Percentiles rank a stretch among this genome's conserved stretches.
Conservation (phyloP, 2,113 vertebrate genomes). For the Donacobius atricapilla region DNA sequence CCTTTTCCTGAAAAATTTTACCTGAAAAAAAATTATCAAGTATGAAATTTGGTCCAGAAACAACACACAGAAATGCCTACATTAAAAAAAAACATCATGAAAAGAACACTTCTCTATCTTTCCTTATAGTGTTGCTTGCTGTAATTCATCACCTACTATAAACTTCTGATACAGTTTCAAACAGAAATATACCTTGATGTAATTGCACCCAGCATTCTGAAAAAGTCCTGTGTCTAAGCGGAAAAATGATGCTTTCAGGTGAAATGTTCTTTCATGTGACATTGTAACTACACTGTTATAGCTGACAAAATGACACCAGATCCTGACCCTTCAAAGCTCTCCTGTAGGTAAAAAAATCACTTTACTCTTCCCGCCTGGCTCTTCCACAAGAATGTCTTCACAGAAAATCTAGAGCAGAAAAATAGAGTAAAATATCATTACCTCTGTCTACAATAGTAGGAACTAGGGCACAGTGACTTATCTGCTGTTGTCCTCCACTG, state of each 20-base stretch:
- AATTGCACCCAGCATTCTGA: background rate
- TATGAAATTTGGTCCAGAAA: background rate
- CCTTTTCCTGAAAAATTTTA: background rate
- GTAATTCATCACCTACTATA: background rate
- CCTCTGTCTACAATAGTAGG: background rate
- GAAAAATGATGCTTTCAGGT: background rate
- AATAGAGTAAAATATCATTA: background rate
- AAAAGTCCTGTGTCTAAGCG: background rate
- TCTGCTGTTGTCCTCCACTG: background rate
- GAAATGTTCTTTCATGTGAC: background rate
- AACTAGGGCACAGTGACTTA: background rate
- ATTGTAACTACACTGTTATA: background rate
- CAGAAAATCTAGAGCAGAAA: background rate
- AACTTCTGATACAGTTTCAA: background rate
- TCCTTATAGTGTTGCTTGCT: background rate
- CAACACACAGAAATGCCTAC: background rate
- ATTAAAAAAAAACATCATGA: background rate
- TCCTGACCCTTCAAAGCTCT: background rate
- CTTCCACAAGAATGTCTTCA: background rate
- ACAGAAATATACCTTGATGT: background rate
- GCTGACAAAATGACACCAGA: background rate
- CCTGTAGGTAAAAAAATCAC: background rate
- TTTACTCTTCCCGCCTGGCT: background rate
- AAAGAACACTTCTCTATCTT: background rate
- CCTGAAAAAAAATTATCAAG: background rate